Conservation (phyloP, 2,888 invertebrate species). For the Orgyia antiqua region DNA sequence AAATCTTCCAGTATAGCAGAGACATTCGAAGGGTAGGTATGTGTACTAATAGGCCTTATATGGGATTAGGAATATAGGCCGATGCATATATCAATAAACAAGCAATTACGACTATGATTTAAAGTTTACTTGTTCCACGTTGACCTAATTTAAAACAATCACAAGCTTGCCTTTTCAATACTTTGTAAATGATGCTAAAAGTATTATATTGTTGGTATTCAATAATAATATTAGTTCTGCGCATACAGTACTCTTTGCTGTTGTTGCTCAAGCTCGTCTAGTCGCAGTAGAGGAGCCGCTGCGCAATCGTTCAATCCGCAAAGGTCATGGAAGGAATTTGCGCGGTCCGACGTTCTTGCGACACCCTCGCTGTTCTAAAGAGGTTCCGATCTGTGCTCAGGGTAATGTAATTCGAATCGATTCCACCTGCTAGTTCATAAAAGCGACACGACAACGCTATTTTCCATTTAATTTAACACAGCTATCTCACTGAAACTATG, state of each 20-base stretch:
- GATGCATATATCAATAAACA: no score
- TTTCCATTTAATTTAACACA: constrained; percentile 18
- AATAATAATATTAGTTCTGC: constrained; percentile 27
- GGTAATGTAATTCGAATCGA: constrained; percentile 22
- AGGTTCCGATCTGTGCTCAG: constrained; percentile 39
- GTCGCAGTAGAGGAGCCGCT: constrained; percentile 62
- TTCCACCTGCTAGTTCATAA: not conserved
- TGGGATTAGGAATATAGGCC: no score
- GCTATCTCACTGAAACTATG: no score
- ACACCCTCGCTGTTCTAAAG: constrained; percentile 54
- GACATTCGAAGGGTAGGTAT: no score
- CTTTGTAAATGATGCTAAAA: not conserved
- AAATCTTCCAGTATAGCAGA: no score
- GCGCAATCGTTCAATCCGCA: constrained; percentile 75
- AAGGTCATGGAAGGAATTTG: constrained; percentile 76
- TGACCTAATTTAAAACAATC: no score
- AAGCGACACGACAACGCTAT: not conserved
- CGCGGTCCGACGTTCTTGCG: constrained; percentile 70
- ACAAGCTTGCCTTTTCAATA: no score
- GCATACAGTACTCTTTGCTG: constrained; percentile 50
- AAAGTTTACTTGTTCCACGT: no score
- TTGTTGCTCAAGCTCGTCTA: constrained; percentile 71
- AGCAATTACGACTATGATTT: no score
- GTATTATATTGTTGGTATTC: not conserved
- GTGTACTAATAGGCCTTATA: no score